Base-by-base conservation (phyloP, 1,140 invertebrate genomes). In the Cherax destructor region DNA sequence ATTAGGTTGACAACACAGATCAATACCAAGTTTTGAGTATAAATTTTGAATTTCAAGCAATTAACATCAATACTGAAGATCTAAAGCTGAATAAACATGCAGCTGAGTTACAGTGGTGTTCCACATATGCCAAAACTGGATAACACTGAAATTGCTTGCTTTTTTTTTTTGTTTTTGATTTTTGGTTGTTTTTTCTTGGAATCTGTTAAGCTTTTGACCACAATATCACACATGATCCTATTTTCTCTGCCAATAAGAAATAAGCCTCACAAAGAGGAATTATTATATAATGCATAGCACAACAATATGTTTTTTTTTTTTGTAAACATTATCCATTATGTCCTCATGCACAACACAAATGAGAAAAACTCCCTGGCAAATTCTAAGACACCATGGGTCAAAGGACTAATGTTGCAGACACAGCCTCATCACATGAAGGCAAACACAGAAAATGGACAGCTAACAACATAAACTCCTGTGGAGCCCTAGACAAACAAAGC, bases 401-500 rank as follows among this genome's bases (percentile, higher is more conserved):
- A 89, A 91, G 84, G 90, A 91, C 90, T 91, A 91, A 91, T 86
- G 90, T 91, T 87, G 85, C 90, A 91, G 90, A 91, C 90, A 91
- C 90, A 91, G 90, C 90, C 90, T 91, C 85, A 86, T 91, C 89
- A 91, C 89, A 91, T 91, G 89, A 91, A 91, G 89, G 89, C 89
- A 91, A 91, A 91, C 89, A 91, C 89, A 91, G 89, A 85, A 91
- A 91, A 91, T 91, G 89, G 89, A 91, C 89, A 85, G 89, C 89
- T 91, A 91, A 91, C 77, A 85, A 91, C 89, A 91, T 85, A 91
- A 91, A 91, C 89, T 85, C 83, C 74, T 69, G 83, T 77, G 89
- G 89, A 91, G 89, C 83, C 83, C 89, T 91, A 91, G 85, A 91
- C 90, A 86, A 91, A 91, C 77, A 91, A 91, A 91, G 90, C 90